phyloP scores from a whole-genome alignment of 30 jellyfish, hydroid and myxozoan species.

The Sanderia malayensis region DNA sequence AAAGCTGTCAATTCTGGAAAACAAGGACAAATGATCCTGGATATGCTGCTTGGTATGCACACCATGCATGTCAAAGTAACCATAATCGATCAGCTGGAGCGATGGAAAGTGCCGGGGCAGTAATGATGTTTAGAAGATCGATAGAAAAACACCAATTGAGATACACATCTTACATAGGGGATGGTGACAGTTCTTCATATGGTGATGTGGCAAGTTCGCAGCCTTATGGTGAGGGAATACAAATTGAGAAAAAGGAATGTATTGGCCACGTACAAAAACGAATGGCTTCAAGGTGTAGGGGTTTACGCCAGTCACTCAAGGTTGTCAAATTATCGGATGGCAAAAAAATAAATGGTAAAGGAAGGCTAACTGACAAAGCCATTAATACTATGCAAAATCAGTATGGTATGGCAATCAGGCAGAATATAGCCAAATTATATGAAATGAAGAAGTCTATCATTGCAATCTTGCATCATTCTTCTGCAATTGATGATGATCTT shows the following conservation, averaged over 20 bases:
- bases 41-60: slow-evolving; percentile 16
- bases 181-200: slow-evolving; percentile 32
- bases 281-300: slow-evolving; percentile 13
- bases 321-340: slow-evolving; percentile 21
- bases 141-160: slow-evolving; percentile 2
- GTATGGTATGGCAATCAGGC: slow-evolving; percentile 36
- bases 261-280: slow-evolving; percentile 28
- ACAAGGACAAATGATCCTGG: slow-evolving; percentile 21
- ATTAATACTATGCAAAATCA: slow-evolving; percentile 17
- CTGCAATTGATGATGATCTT: slow-evolving; percentile 17
- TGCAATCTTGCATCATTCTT: slow-evolving; percentile 14
- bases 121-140: slow-evolving; percentile 11
- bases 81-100: slow-evolving; percentile 32
- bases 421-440: background rate
- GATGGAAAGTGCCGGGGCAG: slow-evolving; percentile 49
- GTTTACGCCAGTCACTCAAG: background rate
- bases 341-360: slow-evolving; percentile 14
- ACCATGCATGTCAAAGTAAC: slow-evolving; percentile 27
- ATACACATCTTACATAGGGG: slow-evolving; percentile 17
- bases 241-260: slow-evolving; percentile 4
- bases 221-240: slow-evolving; percentile 4
- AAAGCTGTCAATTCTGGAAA: slow-evolving; percentile 18
- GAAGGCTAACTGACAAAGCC: slow-evolving; percentile 22
- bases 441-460: slow-evolving; percentile 16
- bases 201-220: background rate